Conservation (phyloP, 2,113 vertebrate species). For the Mungos mungo region DNA sequence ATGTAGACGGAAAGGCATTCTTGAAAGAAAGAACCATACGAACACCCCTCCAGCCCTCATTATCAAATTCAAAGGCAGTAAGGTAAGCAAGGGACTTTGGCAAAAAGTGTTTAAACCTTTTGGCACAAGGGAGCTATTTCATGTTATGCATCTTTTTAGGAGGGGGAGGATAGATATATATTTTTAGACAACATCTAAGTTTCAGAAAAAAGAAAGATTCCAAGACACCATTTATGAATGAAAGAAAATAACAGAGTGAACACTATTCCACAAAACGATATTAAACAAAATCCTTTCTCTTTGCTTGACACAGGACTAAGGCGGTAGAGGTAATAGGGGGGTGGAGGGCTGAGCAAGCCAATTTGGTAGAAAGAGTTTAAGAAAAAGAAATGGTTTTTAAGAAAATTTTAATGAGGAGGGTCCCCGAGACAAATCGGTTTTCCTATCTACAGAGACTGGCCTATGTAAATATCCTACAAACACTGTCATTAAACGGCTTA, state of each 20-base stretch:
- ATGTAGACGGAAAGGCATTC: background rate
- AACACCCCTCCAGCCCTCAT: background rate
- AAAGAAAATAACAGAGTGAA: constrained; percentile 7
- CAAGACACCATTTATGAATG: constrained; percentile 25
- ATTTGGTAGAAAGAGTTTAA: background rate
- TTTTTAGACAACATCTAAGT: background rate
- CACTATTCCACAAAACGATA: background rate
- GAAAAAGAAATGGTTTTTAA: background rate
- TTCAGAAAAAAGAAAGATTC: background rate
- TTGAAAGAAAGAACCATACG: background rate
- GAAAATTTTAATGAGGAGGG: background rate
- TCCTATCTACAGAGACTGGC: background rate
- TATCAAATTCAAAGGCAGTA: background rate
- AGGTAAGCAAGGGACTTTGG: background rate
- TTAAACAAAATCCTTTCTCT: constrained; percentile 8
- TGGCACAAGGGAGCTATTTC: background rate
- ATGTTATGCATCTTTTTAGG: background rate
- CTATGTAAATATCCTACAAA: background rate
- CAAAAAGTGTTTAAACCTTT: background rate
- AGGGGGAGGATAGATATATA: background rate
- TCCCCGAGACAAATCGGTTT: background rate
- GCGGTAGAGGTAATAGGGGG: rapidly evolving
- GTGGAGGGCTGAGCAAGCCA: background rate
- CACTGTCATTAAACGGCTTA: background rate
- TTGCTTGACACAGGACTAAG: background rate